Base-by-base conservation (phyloP, 2,113 vertebrate genomes). In the Aspiorhynchus laticeps region DNA sequence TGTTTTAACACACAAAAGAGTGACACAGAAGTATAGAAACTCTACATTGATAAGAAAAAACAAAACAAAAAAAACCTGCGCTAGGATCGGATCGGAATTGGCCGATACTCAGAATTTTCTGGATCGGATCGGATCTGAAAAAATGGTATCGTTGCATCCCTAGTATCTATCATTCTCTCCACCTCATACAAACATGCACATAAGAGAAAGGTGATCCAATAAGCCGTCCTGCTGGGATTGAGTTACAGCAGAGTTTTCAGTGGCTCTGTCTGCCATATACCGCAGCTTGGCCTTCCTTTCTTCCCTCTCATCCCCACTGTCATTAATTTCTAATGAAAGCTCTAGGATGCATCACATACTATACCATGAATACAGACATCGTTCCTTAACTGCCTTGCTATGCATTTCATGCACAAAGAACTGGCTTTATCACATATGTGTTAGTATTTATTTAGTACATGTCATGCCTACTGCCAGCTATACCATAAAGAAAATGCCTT, bases 321-420 rank as follows among this genome's bases (percentile, higher is more conserved):
- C 88, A 89, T 91, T 85, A 90, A 92, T 88, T 90, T 90, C 74
- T 83, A 87, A 92, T 90, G 87, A 91, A 91, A 86, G 87, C 87
- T 56, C 41, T 84, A 41, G 80, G 86, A 86, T 41, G 86, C 41
- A 28, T 17, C 33, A 75, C 74, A 79, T 77, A 63, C 87, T 89
- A 90, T 88, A 31, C 15, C 6, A 33, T 33, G 15, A 69, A 69
- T 33, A 33, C 28, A 69, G 65, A 69, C 28, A 69, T 33, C 7
- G 28, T 8, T 69, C 28, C 83, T 87, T 87, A 0, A n/a, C 46
- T 53, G 10, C 65, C 65, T 69, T 24, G 19, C 56, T 24, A 56
- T 21, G 53, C 53, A 24, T 59, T 59, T 59, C 21, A 9, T n/a
- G 56, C 21, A 24, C 19, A 19, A 19, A 21, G 15, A 59, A 24